Percentiles rank a stretch among this genome's conserved stretches.
phyloP scores from a whole-genome alignment of 2,113 vertebrate genomes.

The Sminthopsis crassicaudata region DNA sequence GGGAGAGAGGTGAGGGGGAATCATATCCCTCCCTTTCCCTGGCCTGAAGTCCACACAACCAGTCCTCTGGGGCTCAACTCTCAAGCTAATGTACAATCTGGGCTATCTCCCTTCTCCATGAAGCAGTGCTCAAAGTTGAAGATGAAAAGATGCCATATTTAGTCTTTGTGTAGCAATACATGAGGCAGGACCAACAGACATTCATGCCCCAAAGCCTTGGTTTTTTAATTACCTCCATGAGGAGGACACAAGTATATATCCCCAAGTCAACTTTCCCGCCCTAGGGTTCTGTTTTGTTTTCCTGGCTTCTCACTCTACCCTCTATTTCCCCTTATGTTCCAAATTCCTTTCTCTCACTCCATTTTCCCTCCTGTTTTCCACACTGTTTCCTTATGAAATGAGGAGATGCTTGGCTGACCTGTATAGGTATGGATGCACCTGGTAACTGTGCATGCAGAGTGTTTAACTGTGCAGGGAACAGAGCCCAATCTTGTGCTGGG shows the following conservation, averaged over 20 bases:
- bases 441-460: too few species aligned
- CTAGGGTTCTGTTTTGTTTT: not conserved
- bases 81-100: not conserved
- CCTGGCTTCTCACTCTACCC: not conserved
- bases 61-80: not conserved
- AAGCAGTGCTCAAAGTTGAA: slow-evolving; percentile 11
- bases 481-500: not conserved
- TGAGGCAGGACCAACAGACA: not conserved
- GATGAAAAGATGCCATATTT: slow-evolving; percentile 7
- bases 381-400: not conserved
- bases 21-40: not conserved
- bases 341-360: not conserved
- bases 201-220: not conserved
- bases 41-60: not conserved
- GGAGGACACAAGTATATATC: not conserved
- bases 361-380: not conserved
- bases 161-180: not conserved
- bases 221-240: not conserved
- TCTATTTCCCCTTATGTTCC: not conserved
- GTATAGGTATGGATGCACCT: not conserved
- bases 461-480: not conserved
- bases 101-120: slow-evolving; percentile 1
- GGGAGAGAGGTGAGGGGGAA: not conserved
- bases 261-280: not conserved
- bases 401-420: too few species aligned